A percentile compares a stretch with the other conserved stretches of the same genome.
These are phyloP conservation scores for Typhlichthys subterraneus DNA, from an alignment of 2,797 vertebrate genomes.

Conservation along the genomic window DNA sequence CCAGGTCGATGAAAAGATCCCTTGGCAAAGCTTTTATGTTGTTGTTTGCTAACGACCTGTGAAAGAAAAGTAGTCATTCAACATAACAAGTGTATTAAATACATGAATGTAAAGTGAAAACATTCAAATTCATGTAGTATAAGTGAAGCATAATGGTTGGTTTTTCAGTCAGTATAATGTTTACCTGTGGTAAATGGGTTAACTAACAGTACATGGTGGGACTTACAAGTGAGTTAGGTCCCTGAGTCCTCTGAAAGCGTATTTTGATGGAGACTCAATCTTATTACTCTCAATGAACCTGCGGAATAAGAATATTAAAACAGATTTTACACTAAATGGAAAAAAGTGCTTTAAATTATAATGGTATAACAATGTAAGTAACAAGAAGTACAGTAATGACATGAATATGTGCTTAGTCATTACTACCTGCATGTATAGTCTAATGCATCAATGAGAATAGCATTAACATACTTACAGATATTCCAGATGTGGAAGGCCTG, in stretches of 20 bases:
- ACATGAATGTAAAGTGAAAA: neutral
- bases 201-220: constrained; percentile 9
- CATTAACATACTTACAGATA: constrained; percentile 90
- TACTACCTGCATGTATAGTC: neutral
- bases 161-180: neutral
- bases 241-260: constrained; percentile 93
- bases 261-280: constrained; percentile 90
- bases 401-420: neutral
- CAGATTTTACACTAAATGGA: constrained; percentile 2
- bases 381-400: neutral
- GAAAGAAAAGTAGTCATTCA: constrained; percentile 14
- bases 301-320: constrained; percentile 18
- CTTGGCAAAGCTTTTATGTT: constrained; percentile 91
- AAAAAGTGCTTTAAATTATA: neutral
- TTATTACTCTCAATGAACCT: constrained; percentile 98
- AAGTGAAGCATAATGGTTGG: no score
- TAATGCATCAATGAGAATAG: neutral
- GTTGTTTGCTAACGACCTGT: constrained; percentile 96
- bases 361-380: neutral
- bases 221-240: constrained; percentile 98
- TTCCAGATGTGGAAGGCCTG: constrained; percentile 94
- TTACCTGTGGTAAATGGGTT: neutral
- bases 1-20: constrained; percentile 93
- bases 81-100: neutral
- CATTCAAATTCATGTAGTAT: no score